Conservation (phyloP, 2,888 invertebrate species). For the Machimus rusticus region DNA sequence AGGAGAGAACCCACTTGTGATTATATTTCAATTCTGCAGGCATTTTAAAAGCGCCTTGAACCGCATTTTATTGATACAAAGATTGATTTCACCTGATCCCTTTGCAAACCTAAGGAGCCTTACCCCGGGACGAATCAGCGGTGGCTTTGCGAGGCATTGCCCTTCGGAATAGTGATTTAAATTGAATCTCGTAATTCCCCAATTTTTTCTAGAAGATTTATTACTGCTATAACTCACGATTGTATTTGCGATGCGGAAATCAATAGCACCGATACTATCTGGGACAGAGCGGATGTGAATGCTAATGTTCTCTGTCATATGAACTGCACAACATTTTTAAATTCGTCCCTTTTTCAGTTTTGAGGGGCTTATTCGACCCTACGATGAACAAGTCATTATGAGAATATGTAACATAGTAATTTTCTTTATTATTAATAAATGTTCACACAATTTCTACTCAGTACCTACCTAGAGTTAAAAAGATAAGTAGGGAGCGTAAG, state of each 20-base stretch:
- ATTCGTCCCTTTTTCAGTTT: neutral
- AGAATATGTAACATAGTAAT: neutral
- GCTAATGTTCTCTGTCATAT: slow-evolving; percentile 17
- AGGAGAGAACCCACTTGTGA: neutral
- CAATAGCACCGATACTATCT: slow-evolving; percentile 16
- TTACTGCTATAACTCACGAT: slow-evolving; percentile 21
- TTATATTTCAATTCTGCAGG: slow-evolving; percentile 15
- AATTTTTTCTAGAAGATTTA: slow-evolving; percentile 24
- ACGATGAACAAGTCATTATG: neutral
- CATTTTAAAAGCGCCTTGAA: slow-evolving; percentile 12
- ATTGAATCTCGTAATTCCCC: slow-evolving; percentile 26
- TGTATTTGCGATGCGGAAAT: slow-evolving; percentile 13
- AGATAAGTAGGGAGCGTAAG: neutral
- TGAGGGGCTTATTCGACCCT: neutral
- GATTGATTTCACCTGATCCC: slow-evolving; percentile 27
- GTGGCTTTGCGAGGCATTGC: neutral
- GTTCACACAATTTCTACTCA: neutral
- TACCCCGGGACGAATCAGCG: neutral
- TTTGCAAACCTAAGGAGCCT: slow-evolving; percentile 5
- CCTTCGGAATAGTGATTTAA: slow-evolving; percentile 20
- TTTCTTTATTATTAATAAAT: neutral
- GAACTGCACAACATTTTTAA: neutral
- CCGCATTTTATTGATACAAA: slow-evolving; percentile 20
- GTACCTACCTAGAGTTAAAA: neutral
- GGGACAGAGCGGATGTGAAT: neutral